Base-by-base conservation (phyloP, 1,140 invertebrate species). In the Dryas iulia region DNA sequence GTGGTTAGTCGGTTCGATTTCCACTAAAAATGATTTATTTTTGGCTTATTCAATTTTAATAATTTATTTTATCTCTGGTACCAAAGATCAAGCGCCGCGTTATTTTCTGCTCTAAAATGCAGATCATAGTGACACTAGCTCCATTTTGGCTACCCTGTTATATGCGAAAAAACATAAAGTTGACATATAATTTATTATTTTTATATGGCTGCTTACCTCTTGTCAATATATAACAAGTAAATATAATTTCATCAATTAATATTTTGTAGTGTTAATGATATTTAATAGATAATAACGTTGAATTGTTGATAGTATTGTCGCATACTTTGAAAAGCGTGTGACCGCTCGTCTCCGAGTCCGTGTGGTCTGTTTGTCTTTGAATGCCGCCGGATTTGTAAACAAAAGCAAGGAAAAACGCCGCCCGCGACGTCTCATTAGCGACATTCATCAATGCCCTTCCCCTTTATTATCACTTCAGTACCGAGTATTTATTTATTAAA, bases 331-430 rank as follows among this genome's bases (percentile, higher is more conserved):
- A 14, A 60, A 81, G 79, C 82, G 82, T 81, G 81, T 60, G 79
- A 84, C 70, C 76, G 72, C 47, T 33, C 63, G 35, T 47, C 39
- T n/a, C 10, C 67, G 58, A 52, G 71, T 60, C 56, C 71, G 79
- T 77, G 82, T 78, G 78, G 83, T 77, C 76, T 73, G 79, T 79
- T 81, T 83, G 75, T 71, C 71, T 82, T 80, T 71, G 75, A 71
- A 71, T 76, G 74, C 74, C 70, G 73, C 74, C 73, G 73, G 72
- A 78, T 82, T 82, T 78, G 83, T 86, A 87, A 87, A 87, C 81
- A 89, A 86, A 82, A 79, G 77, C 76, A 73, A 68, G 72, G 74
- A 70, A 81, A 75, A 79, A 60, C 26, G 54, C 54, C 66, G 59
- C 66, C 59, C 28, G 56, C 71, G 71, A 56, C 71, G 69, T 57